These are phyloP conservation scores for Dicentrarchus labrax DNA, from an alignment of 2,113 vertebrate species.

Conservation along the genomic window DNA sequence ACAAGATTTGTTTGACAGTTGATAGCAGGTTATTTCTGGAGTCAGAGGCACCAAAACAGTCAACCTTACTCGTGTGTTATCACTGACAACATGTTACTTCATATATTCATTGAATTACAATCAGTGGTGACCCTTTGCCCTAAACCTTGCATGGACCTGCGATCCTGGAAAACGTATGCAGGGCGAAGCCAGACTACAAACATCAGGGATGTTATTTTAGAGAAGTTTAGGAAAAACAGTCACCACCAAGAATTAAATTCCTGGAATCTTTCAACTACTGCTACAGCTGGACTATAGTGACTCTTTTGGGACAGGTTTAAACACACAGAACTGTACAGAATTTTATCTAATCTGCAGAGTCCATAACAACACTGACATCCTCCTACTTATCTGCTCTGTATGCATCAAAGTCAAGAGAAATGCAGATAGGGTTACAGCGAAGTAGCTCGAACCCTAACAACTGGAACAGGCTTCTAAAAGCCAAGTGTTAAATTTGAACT, in stretches of 20 bases:
- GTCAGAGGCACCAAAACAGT: slow-evolving; percentile 34
- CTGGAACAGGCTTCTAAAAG: slow-evolving; percentile 34
- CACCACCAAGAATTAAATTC: not conserved
- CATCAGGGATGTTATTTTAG: not conserved
- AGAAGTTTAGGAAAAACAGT: not conserved
- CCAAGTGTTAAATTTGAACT: slow-evolving; percentile 50
- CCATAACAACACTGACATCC: slow-evolving; percentile 10
- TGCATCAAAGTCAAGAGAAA: slow-evolving; percentile 20
- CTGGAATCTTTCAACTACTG: not conserved
- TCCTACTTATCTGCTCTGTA: slow-evolving; percentile 12
- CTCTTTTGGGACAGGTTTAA: slow-evolving; percentile 10
- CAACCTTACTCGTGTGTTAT: not conserved
- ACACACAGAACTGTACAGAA: not conserved
- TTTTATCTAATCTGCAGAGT: slow-evolving; percentile 13
- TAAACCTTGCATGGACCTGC: not conserved
- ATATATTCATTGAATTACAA: slow-evolving; percentile 23
- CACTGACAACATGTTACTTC: not conserved
- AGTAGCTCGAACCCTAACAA: slow-evolving; percentile 45
- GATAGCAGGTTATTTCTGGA: slow-evolving; percentile 53
- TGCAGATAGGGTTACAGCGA: slow-evolving; percentile 49
- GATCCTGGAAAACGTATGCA: slow-evolving; percentile 7
- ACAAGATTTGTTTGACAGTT: slow-evolving; percentile 34
- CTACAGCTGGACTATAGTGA: not conserved
- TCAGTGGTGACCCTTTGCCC: not conserved
- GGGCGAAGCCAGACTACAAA: not conserved